A percentile compares a stretch with the other conserved stretches of the same genome.
phyloP scores from a whole-genome alignment of 1,140 invertebrate species.

The Elysia chlorotica region DNA sequence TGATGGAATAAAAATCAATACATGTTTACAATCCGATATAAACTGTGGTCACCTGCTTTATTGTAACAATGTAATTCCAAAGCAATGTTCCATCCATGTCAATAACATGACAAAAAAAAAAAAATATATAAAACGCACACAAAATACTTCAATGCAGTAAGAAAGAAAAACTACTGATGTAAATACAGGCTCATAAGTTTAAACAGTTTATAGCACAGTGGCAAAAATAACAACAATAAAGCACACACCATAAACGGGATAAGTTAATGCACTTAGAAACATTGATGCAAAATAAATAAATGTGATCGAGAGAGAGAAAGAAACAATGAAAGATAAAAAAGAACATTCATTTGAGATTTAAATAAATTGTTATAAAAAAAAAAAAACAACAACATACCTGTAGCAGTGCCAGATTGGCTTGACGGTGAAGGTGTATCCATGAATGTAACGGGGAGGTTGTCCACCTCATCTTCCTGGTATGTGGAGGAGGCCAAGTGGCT shows the following conservation, averaged over 20 bases:
- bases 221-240: too few relatives aligned
- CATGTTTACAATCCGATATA: too few relatives aligned
- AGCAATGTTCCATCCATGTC: not conserved
- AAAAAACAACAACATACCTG: conserved; percentile 1
- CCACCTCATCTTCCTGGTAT: not conserved
- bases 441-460: conserved; percentile 2
- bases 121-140: too few relatives aligned
- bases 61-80: not conserved
- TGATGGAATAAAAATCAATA: not conserved
- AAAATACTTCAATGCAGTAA: not conserved
- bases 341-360: not conserved
- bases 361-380: not conserved
- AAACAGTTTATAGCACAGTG: too few relatives aligned
- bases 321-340: not conserved
- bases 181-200: not conserved
- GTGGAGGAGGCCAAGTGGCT: too few relatives aligned
- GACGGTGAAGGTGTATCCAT: conserved; percentile 18
- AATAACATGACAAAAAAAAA: not conserved
- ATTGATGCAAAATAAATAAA: too few relatives aligned
- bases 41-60: too few relatives aligned
- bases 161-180: not conserved
- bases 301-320: too few relatives aligned
- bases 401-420: not conserved
- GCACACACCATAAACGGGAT: too few relatives aligned
- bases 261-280: too few relatives aligned